Evolutionary conservation across 2,113 vertebrate species (phyloP), one percentile per base, ranked within the genome.

Genomic region (Xiphias gladius): DNA sequence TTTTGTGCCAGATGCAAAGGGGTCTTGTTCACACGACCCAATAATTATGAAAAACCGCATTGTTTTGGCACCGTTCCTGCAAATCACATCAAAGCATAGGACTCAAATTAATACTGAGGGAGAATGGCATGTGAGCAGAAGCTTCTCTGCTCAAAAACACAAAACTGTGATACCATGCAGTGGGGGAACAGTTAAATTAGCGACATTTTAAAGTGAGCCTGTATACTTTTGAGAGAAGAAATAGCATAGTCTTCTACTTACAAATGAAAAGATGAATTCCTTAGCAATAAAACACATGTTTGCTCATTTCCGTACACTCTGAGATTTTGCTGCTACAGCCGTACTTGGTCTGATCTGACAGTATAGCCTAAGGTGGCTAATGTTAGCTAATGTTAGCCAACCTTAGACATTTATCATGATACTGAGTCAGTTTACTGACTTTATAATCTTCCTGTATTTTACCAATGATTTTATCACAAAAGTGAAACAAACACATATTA

Each of bases 21-120:
- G 28, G 61, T 80, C 73, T 86, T 52, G 78, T 83, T 79, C 79
- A 52, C 70, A 84, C 72, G 82, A 80, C 75, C 63, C 80, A 77
- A 88, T 86, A 76, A 79, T 82, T 82, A 73, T 82, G 61, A 86
- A 85, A 87, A 87, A 73, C 73, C 16, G 81, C 70, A 72, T 66
- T 72, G 52, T 84, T 91, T 86, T 88, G 82, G 88, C 80, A 74
- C 64, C 37, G n/a, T 68, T 85, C 83, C 78, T 81, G 61, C 79
- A 69, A 57, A 78, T 37, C 77, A 84, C 79, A 85, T 80, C 86
- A 88, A 90, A 84, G 80, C 77, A 82, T 46, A 70, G 68, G 63
- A 57, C 76, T 80, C 55, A 65, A 90, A 84, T 85, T 67, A 87
- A 73, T 58, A 80, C 74, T 86, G 72, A 75, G 87, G 76, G 80